Base-by-base conservation (phyloP, 2,113 vertebrate species). In the Stegastes partitus region DNA sequence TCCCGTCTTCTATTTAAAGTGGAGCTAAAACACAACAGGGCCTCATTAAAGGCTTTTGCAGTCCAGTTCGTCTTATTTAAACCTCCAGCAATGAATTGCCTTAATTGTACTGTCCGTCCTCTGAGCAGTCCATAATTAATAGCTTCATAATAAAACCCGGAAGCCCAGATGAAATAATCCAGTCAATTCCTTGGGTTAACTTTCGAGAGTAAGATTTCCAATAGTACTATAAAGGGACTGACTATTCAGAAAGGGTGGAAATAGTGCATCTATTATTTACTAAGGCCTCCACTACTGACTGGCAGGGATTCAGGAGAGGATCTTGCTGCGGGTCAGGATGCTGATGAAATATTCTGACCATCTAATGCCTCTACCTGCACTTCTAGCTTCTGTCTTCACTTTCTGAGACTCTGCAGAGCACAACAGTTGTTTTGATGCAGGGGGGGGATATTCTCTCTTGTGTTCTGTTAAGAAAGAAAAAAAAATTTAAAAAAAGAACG, bases 81-180 rank as follows among this genome's bases (percentile, higher is more conserved):
- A 64, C 34, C 51, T 65, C 12, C 6, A 59, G 61, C 11, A 58
- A 71, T 65, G 50, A 77, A 77, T 64, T 42, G n/a, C 28, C n/a
- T 65, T 68, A 83, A 71, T 74, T 78, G n/a, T 18, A 39, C n/a
- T 26, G 0, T 44, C 53, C 37, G 10, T 2, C 53, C 39, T 21
- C 47, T 28, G 10, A 49, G 55, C 21, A 26, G 18, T 34, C 26
- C 51, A 2, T 65, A 85, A 83, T 83, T 23, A 74, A 65, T 77
- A 49, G 72, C 4, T 51, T 68, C 51, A 77, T 77, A 69, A 55
- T 54, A 55, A 64, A 58, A 22, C 42, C 34, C 6, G 4, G 18
- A 54, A 66, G 62, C 26, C 23, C 3, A 22, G 28, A 11, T 55
- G 14, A 42, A 61, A 16, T 12, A 66, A 50, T 59, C 14, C 22